Evolutionary conservation across 1,140 invertebrate species (phyloP), one percentile per base, ranked within the genome.

Genomic region (Drosophila pruinosa): DNA sequence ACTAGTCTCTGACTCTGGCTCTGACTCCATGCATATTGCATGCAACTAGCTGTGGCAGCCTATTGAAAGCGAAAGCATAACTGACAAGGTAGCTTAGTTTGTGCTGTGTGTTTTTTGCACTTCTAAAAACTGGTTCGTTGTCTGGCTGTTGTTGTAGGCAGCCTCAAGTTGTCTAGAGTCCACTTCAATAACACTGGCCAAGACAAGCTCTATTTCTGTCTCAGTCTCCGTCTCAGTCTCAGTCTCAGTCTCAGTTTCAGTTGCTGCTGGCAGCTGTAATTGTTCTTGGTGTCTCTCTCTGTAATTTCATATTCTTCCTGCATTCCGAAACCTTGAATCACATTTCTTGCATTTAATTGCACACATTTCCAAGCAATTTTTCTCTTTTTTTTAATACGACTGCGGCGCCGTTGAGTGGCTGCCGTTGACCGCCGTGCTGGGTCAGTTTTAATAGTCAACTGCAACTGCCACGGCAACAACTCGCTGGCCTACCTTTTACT

Each of bases 291-390:
- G 62, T 58, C 53, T 58, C 41, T 47, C 36, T 64, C 61, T 73
- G 88, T 88, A 90, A 90, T 90, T 90, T 82, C 72, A 90, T 90
- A 90, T 77, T 90, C 89, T 90, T 90, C 89, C 89, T 90, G 89
- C 89, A 90, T 90, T 90, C 89, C 89, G 89, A 90, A 90, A 89
- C 89, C 89, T 90, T 90, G 89, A 90, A 90, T 90, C 89, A 90
- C 86, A 69, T 85, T 86, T 86, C 82, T 86, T 86, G 82, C 82
- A 78, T 88, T 86, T 88, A 86, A 85, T 85, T 86, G 82, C 71
- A 70, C 62, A 75, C 75, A 76, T 75, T 82, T 69, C 26, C 53
- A 67, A n/a, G 28, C 47, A 48, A 52, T 76, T 73, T 76, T 69
- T 69, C 31, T 34, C 14, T 52, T 63, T 59, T 17, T 26, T 39